Evolutionary conservation across 2,113 vertebrate genomes (phyloP), one percentile per base, ranked within the genome.

Genomic region (Ochotona princeps): DNA sequence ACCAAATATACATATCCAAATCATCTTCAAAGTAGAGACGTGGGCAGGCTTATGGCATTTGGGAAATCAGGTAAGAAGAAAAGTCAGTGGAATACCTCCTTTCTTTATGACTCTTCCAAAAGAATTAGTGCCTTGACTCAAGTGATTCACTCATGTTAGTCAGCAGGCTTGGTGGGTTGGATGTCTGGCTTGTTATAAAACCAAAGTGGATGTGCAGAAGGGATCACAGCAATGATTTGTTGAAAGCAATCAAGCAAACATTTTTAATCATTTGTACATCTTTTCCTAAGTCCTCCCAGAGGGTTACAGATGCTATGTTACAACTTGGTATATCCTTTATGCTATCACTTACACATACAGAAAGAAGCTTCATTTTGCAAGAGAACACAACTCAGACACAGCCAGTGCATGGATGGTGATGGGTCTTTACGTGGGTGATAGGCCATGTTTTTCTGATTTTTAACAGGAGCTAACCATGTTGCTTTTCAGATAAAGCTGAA

Each of bases 211-310:
- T 30, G 7, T 85, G 21, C 79, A 30, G 26, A 70, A 63, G 70
- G 38, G 28, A 12, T 87, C 9, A 17, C 14, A 57, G 54, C 54
- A 57, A 57, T 57, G 49, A 61, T 82, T 73, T 90, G 44, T 78
- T 83, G 78, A 93, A 84, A 87, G 90, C 47, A 78, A 75, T 21
- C 51, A 90, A 65, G 67, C 44, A 84, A 75, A 78, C 15, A n/a
- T 87, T 91, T 92, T 92, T 61, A 93, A 76, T 61, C 57, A 86
- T 44, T 91, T 79, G 23, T 57, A 78, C 87, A 69, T 85, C 73
- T 30, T 76, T 91, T 67, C 32, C 26, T 60, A 92, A 88, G 44
- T 2, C 25, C 47, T 80, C 38, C 25, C 1, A 8, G 2, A 49
- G 30, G 65, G 32, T 57, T 83, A 17, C 15, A 84, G 54, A 51